phyloP scores from a whole-genome alignment of 2,888 invertebrate genomes.

The Heliothis peltigera region DNA sequence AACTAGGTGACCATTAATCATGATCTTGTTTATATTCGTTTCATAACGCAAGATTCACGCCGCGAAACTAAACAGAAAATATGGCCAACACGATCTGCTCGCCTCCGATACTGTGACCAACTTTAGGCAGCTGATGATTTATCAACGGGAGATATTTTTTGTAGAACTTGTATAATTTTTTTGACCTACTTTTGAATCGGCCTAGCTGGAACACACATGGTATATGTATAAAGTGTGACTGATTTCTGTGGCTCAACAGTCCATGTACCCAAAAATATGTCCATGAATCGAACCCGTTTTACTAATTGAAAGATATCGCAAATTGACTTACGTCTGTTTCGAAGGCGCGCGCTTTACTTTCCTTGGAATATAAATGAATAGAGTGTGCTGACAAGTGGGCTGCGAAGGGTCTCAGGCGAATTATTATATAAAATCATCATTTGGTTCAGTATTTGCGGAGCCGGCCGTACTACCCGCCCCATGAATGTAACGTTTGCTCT shows the following conservation, averaged over 20 bases:
- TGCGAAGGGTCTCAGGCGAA: conserved; percentile 35
- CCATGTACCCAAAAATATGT: conserved; percentile 18
- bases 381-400: conserved; percentile 36
- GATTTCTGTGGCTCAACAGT: conserved; percentile 15
- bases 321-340: conserved; percentile 39
- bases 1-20: conserved; percentile 53
- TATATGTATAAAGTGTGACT: too few species aligned
- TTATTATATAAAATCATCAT: conserved; percentile 59
- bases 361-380: conserved; percentile 36
- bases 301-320: conserved; percentile 47
- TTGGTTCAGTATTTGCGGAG: conserved; percentile 54
- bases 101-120: background rate
- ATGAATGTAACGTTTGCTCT: conserved; percentile 46
- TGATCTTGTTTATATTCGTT: conserved; percentile 49
- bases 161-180: background rate
- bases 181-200: too few species aligned
- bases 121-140: background rate
- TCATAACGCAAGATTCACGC: conserved; percentile 30
- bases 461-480: conserved; percentile 24
- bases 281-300: conserved; percentile 7
- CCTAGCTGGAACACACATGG: too few species aligned
- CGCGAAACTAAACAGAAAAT: conserved; percentile 24
- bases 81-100: conserved; percentile 6
- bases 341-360: conserved; percentile 34
- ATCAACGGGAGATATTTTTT: background rate